Percentiles rank a stretch among this genome's conserved stretches.
These are phyloP conservation scores for Calephelis virginiensis DNA, from an alignment of 1,140 invertebrate species.

Conservation along the genomic window DNA sequence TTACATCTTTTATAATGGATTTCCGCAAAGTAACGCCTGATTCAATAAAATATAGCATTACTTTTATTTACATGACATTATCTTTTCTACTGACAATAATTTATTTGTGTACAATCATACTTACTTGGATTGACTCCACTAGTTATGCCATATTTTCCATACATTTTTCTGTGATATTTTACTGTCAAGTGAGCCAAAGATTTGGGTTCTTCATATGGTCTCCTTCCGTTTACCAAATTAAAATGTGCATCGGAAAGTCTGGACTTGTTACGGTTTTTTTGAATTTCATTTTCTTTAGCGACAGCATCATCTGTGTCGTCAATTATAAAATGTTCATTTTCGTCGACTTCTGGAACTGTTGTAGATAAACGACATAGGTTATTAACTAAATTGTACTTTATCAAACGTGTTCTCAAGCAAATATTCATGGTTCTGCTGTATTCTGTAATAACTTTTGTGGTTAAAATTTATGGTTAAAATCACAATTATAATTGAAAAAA, in stretches of 20 bases:
- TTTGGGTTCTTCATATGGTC: slow-evolving; percentile 55
- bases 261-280: slow-evolving; percentile 63
- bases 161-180: slow-evolving; percentile 67
- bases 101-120: slow-evolving; percentile 17
- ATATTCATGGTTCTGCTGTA: slow-evolving; percentile 60
- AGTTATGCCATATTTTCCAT: slow-evolving; percentile 61
- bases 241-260: slow-evolving; percentile 49
- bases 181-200: slow-evolving; percentile 59
- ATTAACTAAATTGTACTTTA: slow-evolving; percentile 42
- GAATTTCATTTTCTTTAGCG: slow-evolving; percentile 55
- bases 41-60: no score
- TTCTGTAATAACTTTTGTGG: no score
- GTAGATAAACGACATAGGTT: slow-evolving; percentile 47
- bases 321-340: slow-evolving; percentile 54
- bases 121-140: slow-evolving; percentile 72
- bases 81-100: no score
- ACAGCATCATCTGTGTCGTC: slow-evolving; percentile 57
- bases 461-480: no score
- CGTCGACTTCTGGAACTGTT: slow-evolving; percentile 50
- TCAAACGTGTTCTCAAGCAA: slow-evolving; percentile 41
- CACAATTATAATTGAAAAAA: no score
- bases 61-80: no score
- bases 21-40: no score
- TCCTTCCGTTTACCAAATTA: slow-evolving; percentile 51
- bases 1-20: no score